Base-by-base conservation (phyloP, 23 tunicate species). In the Clavelina lepadiformis region DNA sequence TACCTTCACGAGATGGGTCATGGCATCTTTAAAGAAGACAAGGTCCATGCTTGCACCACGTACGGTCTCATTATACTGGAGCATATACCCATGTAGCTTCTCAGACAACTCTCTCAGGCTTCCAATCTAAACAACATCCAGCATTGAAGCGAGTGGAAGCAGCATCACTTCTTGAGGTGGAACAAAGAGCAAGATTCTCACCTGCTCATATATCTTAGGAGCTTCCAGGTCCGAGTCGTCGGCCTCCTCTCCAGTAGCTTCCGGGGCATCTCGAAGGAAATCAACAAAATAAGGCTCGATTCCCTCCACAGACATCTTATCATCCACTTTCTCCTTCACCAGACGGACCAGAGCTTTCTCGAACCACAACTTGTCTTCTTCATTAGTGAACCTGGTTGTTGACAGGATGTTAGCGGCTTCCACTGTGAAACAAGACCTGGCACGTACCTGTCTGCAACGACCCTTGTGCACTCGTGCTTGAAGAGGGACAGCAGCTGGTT, bases 1-100 rank as follows among this genome's bases (percentile, higher is more conserved):
- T 28, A 89, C 97, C 76, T 94, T 94, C 31, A 94, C 82, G 3
- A 94, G 71, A 72, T 94, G 99, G 11, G 91, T 81, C 99, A 94
- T 94, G 18, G 99, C 99, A 81, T 94, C 99, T 75, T 94, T 94
- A 67, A 94, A 94, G 77, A 94, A 94, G 31, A 94, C 99, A 30
- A 94, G 74, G 56, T 94, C 99, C 99, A 94, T 94, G 70, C 71
- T 71, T 2, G 99, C 95, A 21, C 99, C 99, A 23, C 99, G 65
- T 7, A 94, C 78, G 0, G 84, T 57, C 61, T 94, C 99, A 64
- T 94, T 94, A 73, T 94, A 94, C 33, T 81, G 94, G 19, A 31
- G 29, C 99, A 94, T 86, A 69, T 69, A 94, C 18, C 58, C 34
- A 47, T 68, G 82, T 33, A 94, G 91, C 24, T 74, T 77, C 0